These are phyloP conservation scores for Varecia variegata DNA, from an alignment of 2,797 vertebrate genomes.

Conservation along the genomic window DNA sequence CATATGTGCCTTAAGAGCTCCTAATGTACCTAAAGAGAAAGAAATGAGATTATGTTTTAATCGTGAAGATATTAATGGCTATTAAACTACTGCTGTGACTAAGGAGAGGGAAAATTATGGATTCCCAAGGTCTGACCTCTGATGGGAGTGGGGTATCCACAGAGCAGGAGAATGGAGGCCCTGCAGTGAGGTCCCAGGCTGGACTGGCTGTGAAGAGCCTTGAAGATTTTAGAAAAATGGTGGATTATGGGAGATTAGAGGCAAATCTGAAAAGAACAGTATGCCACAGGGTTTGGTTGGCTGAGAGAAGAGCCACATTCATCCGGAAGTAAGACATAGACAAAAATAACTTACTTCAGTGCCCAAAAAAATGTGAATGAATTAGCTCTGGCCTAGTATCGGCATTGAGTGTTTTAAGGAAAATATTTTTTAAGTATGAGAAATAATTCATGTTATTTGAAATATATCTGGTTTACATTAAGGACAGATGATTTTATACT, in stretches of 20 bases:
- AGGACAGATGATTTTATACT: background rate
- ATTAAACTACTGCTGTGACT: background rate
- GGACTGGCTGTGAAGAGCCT: background rate
- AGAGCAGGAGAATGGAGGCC: background rate
- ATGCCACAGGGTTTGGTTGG: background rate
- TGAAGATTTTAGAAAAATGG: background rate
- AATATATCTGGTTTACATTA: conserved; percentile 14
- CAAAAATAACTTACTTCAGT: background rate
- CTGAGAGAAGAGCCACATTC: background rate
- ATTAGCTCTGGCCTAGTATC: background rate
- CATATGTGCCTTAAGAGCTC: background rate
- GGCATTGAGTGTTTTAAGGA: background rate
- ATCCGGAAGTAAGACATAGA: background rate
- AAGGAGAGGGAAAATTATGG: background rate
- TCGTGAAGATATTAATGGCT: background rate
- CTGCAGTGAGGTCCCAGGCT: background rate
- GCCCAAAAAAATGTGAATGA: background rate
- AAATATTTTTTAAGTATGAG: background rate
- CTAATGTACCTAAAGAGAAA: background rate
- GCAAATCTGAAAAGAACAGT: background rate
- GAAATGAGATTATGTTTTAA: background rate
- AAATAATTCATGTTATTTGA: background rate
- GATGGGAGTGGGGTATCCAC: fast-evolving
- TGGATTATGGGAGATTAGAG: background rate
- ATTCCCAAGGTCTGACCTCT: background rate